Evolutionary conservation across 2,888 invertebrate genomes (phyloP).

Genomic region (Carcina quercana): DNA sequence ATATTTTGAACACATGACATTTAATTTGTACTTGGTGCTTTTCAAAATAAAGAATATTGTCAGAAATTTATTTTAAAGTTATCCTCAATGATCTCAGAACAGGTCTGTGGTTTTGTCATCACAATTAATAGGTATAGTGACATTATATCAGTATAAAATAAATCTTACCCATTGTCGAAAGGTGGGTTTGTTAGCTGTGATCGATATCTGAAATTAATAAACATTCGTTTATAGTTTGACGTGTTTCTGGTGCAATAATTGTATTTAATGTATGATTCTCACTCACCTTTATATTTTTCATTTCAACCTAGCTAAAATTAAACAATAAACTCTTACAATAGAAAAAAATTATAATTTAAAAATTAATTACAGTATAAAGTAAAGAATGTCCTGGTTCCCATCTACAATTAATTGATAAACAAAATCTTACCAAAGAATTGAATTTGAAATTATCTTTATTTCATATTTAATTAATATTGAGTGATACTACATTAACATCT

Average conservation of each 20-base stretch:
- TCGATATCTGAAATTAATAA: too few species aligned
- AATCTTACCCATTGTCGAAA: too few species aligned
- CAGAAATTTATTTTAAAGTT: slow-evolving; percentile 19
- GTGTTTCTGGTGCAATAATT: background rate
- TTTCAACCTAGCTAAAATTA: slow-evolving; percentile 23
- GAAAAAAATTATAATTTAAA: slow-evolving; percentile 75
- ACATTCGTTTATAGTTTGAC: background rate
- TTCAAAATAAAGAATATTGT: slow-evolving; percentile 1
- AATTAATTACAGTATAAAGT: slow-evolving; percentile 70
- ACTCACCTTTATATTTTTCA: too few species aligned
- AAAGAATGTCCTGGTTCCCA: slow-evolving; percentile 43
- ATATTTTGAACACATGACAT: background rate
- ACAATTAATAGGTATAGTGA: slow-evolving; percentile 11
- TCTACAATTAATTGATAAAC: slow-evolving; percentile 32
- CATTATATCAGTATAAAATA: too few species aligned
- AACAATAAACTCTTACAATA: slow-evolving; percentile 55
- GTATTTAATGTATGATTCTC: too few species aligned
- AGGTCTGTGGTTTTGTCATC: slow-evolving; percentile 51
- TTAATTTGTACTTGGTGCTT: background rate
- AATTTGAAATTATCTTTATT: slow-evolving; percentile 25
- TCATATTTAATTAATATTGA: slow-evolving; percentile 18
- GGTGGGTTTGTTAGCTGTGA: too few species aligned
- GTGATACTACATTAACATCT: slow-evolving; percentile 24
- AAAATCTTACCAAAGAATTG: slow-evolving; percentile 26
- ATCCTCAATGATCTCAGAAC: slow-evolving; percentile 50